Evolutionary conservation across 2,888 invertebrate genomes (phyloP).

Genomic region (Anaspis maculata): DNA sequence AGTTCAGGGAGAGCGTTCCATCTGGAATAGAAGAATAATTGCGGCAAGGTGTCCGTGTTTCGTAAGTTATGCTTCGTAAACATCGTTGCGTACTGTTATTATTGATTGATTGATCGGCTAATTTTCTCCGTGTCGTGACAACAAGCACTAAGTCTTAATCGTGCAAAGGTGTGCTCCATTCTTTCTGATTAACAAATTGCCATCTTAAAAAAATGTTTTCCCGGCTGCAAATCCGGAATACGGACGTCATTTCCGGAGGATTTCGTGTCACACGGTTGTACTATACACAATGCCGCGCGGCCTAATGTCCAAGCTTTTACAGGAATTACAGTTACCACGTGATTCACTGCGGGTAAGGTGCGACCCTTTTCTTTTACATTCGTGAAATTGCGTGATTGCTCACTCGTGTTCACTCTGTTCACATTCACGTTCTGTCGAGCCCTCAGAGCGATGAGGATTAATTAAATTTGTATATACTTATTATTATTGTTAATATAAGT

Average conservation of each 20-base stretch:
- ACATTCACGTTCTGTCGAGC: too few species aligned
- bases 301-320: constrained; percentile 36
- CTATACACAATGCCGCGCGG: constrained; percentile 17
- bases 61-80: constrained; percentile 13
- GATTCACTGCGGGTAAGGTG: constrained; percentile 29
- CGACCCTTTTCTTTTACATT: constrained; percentile 7
- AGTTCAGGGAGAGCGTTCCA: too few species aligned
- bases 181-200: constrained; percentile 40
- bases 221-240: constrained; percentile 36
- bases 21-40: too few species aligned
- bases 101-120: constrained; percentile 30
- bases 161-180: constrained; percentile 39
- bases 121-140: constrained; percentile 36
- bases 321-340: constrained; percentile 37
- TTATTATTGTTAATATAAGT: too few species aligned
- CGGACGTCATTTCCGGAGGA: constrained; percentile 36
- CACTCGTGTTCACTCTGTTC: too few species aligned
- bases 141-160: constrained; percentile 36
- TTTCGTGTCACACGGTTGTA: constrained; percentile 39
- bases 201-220: constrained; percentile 38
- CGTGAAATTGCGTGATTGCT: constrained; percentile 2
- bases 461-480: too few species aligned
- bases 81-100: constrained; percentile 16
- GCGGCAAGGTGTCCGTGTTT: too few species aligned
- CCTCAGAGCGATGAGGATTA: too few species aligned